phyloP scores from a whole-genome alignment of 2,797 vertebrate species.

The Centroberyx gerrardi region DNA sequence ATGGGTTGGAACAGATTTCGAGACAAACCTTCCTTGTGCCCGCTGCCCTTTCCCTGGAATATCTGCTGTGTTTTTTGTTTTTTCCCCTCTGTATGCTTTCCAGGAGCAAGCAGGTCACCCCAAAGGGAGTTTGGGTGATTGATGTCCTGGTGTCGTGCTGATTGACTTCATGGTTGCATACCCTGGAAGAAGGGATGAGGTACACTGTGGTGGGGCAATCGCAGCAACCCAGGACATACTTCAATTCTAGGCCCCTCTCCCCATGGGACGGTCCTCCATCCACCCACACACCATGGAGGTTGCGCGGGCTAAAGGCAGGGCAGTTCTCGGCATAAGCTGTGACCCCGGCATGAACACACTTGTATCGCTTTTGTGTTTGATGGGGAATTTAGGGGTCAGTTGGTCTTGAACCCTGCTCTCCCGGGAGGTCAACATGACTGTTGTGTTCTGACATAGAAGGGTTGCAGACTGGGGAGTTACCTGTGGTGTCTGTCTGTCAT shows the following conservation, averaged over 20 bases:
- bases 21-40: neutral
- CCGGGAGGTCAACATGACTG: slow-evolving; percentile 55
- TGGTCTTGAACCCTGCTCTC: slow-evolving; percentile 64
- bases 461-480: slow-evolving; percentile 50
- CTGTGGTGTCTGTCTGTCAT: slow-evolving; percentile 49
- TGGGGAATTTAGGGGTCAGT: slow-evolving; percentile 71
- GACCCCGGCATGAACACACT: slow-evolving; percentile 62
- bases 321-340: slow-evolving; percentile 41
- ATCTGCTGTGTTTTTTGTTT: slow-evolving; percentile 10
- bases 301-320: slow-evolving; percentile 68
- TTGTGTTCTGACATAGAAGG: slow-evolving; percentile 60
- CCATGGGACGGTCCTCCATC: slow-evolving; percentile 50
- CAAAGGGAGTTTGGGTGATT: slow-evolving; percentile 79
- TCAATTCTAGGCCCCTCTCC: slow-evolving; percentile 52
- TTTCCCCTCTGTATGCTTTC: slow-evolving; percentile 55
- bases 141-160: slow-evolving; percentile 78
- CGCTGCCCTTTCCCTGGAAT: slow-evolving; percentile 32
- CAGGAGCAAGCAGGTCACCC: slow-evolving; percentile 73
- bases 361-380: slow-evolving; percentile 73
- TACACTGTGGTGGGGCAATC: slow-evolving; percentile 65
- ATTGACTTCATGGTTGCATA: slow-evolving; percentile 84
- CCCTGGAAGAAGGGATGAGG: slow-evolving; percentile 78
- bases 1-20: slow-evolving; percentile 32
- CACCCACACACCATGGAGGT: slow-evolving; percentile 67
- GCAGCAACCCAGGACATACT: slow-evolving; percentile 66